Evolutionary conservation across 2,113 vertebrate species (phyloP).

Genomic region (Campylomormyrus numenius): DNA sequence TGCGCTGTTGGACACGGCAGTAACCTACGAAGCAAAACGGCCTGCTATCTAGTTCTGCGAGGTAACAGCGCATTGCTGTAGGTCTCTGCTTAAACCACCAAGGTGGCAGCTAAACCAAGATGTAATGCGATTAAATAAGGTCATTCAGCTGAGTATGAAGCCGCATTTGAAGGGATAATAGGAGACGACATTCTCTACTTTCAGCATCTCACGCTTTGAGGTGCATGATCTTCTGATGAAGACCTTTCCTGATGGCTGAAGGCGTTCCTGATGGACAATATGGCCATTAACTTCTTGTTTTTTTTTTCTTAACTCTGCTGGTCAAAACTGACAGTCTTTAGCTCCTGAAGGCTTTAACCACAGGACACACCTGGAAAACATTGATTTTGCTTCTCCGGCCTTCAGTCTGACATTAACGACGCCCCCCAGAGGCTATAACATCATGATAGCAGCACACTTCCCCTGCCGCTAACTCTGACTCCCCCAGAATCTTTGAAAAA

Average conservation of each 20-base stretch:
- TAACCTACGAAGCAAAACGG: not conserved
- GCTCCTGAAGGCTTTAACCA: not conserved
- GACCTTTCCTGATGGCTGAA: not conserved
- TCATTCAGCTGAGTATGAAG: not conserved
- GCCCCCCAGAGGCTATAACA: not conserved
- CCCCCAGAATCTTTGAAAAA: not conserved
- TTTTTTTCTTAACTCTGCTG: not conserved
- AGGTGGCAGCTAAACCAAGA: not conserved
- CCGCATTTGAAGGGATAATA: not conserved
- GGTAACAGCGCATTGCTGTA: not conserved
- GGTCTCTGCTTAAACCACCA: not conserved
- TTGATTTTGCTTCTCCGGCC: not conserved
- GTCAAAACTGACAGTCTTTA: not conserved
- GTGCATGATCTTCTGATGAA: not conserved
- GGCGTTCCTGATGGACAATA: not conserved
- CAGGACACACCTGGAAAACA: not conserved
- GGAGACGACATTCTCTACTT: not conserved
- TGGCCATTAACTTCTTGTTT: not conserved
- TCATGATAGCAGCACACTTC: not conserved
- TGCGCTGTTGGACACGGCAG: not conserved
- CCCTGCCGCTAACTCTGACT: not conserved
- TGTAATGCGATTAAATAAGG: not conserved
- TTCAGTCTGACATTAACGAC: not conserved
- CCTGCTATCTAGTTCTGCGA: not conserved
- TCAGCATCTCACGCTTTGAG: not conserved